Percentiles rank a stretch among this genome's conserved stretches.
phyloP scores from a whole-genome alignment of 2,888 invertebrate species.

The Anoplius nigerrimus region DNA sequence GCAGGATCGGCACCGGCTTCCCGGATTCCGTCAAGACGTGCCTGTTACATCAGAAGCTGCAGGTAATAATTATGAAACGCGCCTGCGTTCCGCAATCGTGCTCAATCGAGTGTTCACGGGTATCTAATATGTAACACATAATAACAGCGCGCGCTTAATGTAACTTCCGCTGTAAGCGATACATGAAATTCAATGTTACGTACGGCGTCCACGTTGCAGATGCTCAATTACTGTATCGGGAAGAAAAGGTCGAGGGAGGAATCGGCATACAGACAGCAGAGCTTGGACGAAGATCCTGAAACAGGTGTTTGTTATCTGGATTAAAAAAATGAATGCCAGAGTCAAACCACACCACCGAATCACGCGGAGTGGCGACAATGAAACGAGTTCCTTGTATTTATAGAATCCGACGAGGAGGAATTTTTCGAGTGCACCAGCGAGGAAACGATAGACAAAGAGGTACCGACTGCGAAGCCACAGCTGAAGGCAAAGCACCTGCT shows the following conservation, averaged over 20 bases:
- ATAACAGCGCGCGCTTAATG: constrained; percentile 9
- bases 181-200: not conserved
- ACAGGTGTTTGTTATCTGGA: constrained; percentile 55
- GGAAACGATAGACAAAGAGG: constrained; percentile 73
- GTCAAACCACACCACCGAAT: too few species aligned
- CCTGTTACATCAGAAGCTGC: constrained; percentile 95
- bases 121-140: not conserved
- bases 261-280: constrained; percentile 64
- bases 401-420: constrained; percentile 82
- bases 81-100: too few species aligned
- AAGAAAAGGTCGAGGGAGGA: constrained; percentile 78
- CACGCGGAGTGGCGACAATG: too few species aligned
- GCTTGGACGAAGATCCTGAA: constrained; percentile 63
- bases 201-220: constrained; percentile 63
- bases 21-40: constrained; percentile 91
- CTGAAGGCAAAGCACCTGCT: constrained; percentile 73
- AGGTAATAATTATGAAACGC: constrained; percentile 76
- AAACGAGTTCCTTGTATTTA: not conserved
- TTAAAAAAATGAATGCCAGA: not conserved
- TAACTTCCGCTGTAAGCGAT: not conserved
- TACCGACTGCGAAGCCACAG: constrained; percentile 63
- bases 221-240: constrained; percentile 87
- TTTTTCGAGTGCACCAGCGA: constrained; percentile 88
- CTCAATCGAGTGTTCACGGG: not conserved
- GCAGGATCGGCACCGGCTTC: constrained; percentile 76